Percentiles rank a stretch among this genome's conserved stretches.
phyloP scores from a whole-genome alignment of 2,888 invertebrate genomes.

The Rotaria sp. region DNA sequence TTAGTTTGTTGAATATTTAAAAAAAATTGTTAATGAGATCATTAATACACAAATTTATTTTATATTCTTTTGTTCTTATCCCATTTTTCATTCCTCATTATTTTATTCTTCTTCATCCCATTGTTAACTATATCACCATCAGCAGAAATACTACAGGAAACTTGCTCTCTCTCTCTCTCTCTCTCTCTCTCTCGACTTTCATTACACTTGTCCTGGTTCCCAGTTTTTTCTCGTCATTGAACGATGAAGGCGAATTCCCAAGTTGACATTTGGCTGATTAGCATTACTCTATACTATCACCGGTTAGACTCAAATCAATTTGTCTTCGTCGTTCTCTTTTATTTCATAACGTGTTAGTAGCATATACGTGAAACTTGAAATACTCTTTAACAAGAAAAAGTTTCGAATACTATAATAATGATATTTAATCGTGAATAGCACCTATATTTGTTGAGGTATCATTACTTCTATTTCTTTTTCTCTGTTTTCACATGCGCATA shows the following conservation, averaged over 20 bases:
- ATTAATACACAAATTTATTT: not conserved
- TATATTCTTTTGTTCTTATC: not conserved
- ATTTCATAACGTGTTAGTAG: not conserved
- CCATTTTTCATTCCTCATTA: not conserved
- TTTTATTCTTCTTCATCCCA: not conserved
- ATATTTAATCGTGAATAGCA: not conserved
- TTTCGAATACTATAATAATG: not conserved
- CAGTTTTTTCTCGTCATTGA: not conserved
- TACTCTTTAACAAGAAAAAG: not conserved
- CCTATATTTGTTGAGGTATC: not conserved
- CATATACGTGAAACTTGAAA: not conserved
- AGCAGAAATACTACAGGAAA: not conserved
- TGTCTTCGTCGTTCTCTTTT: not conserved
- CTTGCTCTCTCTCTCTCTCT: not conserved
- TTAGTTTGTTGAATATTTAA: not conserved
- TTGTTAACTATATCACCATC: not conserved
- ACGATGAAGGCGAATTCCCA: not conserved
- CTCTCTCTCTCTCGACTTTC: not conserved
- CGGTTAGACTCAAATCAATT: not conserved
- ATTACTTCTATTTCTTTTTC: not conserved
- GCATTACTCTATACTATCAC: not conserved
- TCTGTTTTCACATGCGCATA: not conserved
- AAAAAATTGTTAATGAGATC: too few species aligned
- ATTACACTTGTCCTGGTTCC: not conserved
- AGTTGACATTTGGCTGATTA: constrained; percentile 2